Conservation (phyloP, 2,888 invertebrate species). For the Hydraecia micacea region DNA sequence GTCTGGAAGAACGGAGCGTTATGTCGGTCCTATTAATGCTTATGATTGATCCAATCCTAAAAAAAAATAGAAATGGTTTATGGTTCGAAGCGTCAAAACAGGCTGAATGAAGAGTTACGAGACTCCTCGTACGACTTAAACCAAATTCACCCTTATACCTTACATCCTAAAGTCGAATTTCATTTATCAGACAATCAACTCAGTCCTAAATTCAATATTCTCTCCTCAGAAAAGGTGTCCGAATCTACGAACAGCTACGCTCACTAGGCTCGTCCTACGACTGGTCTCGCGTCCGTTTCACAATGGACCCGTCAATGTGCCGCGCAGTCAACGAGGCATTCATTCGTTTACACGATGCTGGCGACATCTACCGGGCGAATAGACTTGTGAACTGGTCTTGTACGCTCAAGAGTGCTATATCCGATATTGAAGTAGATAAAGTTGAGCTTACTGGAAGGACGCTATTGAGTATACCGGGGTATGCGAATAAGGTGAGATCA, state of each 20-base stretch:
- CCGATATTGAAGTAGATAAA: constrained; percentile 99
- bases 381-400: constrained; percentile 99
- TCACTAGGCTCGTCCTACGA: constrained; percentile 97
- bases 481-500: constrained; percentile 91
- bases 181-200: neutral
- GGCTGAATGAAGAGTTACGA: neutral
- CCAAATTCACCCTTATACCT: neutral
- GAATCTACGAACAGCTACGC: constrained; percentile 95
- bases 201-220: neutral
- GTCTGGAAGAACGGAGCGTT: too few relatives aligned
- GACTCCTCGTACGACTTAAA: neutral
- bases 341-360: constrained; percentile 95
- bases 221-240: constrained; percentile 91
- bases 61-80: neutral
- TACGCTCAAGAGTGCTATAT: constrained; percentile 98
- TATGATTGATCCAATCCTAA: neutral
- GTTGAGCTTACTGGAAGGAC: constrained; percentile 96
- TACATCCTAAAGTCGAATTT: neutral
- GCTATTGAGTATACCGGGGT: constrained; percentile 96
- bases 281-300: constrained; percentile 98
- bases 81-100: neutral
- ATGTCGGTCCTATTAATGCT: too few relatives aligned
- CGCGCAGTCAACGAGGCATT: constrained; percentile 98
- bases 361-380: constrained; percentile 97
- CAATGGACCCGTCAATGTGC: constrained; percentile 97